Base-by-base conservation (phyloP, 2,888 invertebrate genomes). In the Leptinotarsa tumamoca region DNA sequence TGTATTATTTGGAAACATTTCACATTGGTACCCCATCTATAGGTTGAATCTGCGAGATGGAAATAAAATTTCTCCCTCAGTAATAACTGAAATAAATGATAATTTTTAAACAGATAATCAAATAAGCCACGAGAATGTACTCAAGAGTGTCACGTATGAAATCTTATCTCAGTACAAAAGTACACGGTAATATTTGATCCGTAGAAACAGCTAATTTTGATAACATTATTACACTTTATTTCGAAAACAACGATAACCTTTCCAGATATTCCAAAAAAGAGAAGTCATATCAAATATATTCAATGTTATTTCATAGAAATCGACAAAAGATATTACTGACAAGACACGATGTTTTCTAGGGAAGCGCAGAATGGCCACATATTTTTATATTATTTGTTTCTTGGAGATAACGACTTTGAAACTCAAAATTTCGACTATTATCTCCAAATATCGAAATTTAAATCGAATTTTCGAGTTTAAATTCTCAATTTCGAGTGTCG, bases 141-240 rank as follows among this genome's bases (percentile, higher is more conserved):
- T 58, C 54, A 23, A 49, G 49, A 33, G 33, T 71, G 76, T 76
- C 76, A 74, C 71, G 76, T 76, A 73, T 68, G 17, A 74, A 75
- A 73, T 68, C 74, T 78, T 79, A 79, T 79, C 77, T 78, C 76
- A 75, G 74, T 79, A 71, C 77, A 71, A 79, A 77, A 76, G 77
- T 79, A 68, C 75, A 68, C 72, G 43, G n/a, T 56, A 43, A 58
- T 23, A 58, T 51, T 52, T n/a, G 23, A 69, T 49, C 70, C 21
- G 50, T 61, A 61, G 56, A 23, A 70, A 63, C 63, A 63, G 27
- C 58, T 70, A 70, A 70, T 58, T 69, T 70, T 54, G 70, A 70
- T 70, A 70, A 70, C 70, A 70, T 58, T 63, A 63, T 63, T 58
- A 21, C 58, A 63, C 2, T 43, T 58, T 58, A 54, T 70, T 58